phyloP scores from a whole-genome alignment of 2,113 vertebrate genomes.

The Mirounga angustirostris region DNA sequence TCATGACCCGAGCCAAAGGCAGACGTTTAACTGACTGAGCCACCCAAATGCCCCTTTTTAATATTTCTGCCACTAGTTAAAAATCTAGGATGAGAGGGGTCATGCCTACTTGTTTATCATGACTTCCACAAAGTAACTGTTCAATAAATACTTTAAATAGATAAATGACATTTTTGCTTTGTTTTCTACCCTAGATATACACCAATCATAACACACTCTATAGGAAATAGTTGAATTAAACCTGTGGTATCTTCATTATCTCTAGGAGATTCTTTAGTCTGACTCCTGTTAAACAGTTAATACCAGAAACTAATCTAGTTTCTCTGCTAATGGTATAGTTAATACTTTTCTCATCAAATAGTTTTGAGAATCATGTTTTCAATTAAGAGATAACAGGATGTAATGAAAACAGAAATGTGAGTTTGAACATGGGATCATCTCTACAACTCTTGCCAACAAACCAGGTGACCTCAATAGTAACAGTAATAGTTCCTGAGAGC shows the following conservation, averaged over 20 bases:
- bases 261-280: not conserved
- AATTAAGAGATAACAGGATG: not conserved
- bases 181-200: not conserved
- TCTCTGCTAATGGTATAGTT: not conserved
- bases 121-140: not conserved
- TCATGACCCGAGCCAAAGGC: too few relatives aligned
- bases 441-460: rapidly evolving
- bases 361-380: not conserved
- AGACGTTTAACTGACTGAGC: too few relatives aligned
- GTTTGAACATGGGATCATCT: not conserved
- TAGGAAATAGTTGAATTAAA: not conserved
- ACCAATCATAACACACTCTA: not conserved
- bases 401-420: not conserved
- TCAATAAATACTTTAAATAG: not conserved
- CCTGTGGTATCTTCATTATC: not conserved
- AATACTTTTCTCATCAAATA: not conserved
- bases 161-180: not conserved
- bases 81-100: not conserved
- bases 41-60: not conserved
- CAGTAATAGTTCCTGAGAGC: not conserved
- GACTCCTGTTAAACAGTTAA: not conserved
- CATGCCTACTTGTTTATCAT: not conserved
- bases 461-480: not conserved
- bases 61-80: not conserved
- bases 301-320: not conserved